Percentiles rank a stretch among this genome's conserved stretches.
Evolutionary conservation across 1,140 invertebrate genomes (phyloP).

Genomic region (Colletes latitarsis): DNA sequence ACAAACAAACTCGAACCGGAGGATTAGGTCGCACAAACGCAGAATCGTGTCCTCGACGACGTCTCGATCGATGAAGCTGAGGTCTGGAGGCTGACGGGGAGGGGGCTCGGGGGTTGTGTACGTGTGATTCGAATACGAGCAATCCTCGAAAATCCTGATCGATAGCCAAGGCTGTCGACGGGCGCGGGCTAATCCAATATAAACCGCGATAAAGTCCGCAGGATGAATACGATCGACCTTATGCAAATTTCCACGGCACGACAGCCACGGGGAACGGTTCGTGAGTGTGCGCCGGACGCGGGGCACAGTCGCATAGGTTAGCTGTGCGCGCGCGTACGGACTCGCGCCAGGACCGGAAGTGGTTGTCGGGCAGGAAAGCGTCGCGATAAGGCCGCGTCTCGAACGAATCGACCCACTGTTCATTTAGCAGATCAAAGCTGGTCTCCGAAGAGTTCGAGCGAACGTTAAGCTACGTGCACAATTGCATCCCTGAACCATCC

Average conservation of each 20-base stretch:
- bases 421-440: slow-evolving; percentile 5
- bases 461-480: not conserved
- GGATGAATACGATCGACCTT: slow-evolving; percentile 42
- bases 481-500: no score
- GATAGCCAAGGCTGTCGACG: slow-evolving; percentile 7
- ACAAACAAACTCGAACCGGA: not conserved
- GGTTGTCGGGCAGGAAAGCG: slow-evolving; percentile 56
- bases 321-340: not conserved
- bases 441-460: not conserved
- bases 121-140: not conserved
- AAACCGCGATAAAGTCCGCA: slow-evolving; percentile 1
- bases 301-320: not conserved
- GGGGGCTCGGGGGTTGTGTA: not conserved
- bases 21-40: not conserved
- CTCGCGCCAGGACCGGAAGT: slow-evolving; percentile 46
- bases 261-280: not conserved
- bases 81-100: not conserved
- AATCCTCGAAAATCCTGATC: slow-evolving; percentile 28
- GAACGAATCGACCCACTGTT: slow-evolving; percentile 12
- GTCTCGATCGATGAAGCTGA: not conserved
- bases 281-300: not conserved
- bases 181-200: not conserved
- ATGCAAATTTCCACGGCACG: slow-evolving; percentile 21
- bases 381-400: slow-evolving; percentile 51
- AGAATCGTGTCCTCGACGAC: not conserved